Evolutionary conservation across 2,113 vertebrate species (phyloP).

Genomic region (Clarias macrocephalus): DNA sequence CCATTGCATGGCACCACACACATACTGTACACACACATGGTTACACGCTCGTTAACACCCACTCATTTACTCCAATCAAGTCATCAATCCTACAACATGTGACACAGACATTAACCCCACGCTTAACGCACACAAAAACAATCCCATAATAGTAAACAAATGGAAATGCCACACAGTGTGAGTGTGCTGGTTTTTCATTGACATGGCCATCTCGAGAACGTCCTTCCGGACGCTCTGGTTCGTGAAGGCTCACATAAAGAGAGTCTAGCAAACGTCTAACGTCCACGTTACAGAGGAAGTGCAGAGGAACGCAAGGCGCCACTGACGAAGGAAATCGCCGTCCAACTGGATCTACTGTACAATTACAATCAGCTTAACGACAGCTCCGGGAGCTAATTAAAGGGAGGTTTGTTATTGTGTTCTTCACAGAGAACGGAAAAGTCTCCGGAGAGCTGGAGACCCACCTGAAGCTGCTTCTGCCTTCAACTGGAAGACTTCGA

Average conservation of each 20-base stretch:
- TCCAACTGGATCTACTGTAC: conserved; percentile 63
- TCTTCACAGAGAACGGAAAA: conserved; percentile 56
- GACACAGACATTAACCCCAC: not conserved
- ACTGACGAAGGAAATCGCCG: conserved; percentile 54
- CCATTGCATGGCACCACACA: not conserved
- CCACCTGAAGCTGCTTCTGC: not conserved
- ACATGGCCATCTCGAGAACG: not conserved
- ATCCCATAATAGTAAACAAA: not conserved
- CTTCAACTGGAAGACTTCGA: not conserved
- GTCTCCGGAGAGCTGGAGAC: conserved; percentile 29
- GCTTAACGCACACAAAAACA: not conserved
- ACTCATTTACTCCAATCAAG: not conserved
- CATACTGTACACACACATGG: not conserved
- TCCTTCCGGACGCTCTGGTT: not conserved
- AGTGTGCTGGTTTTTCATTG: not conserved
- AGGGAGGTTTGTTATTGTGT: conserved; percentile 62
- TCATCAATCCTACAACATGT: not conserved
- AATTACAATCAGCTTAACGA: conserved; percentile 70
- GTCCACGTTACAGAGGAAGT: not conserved
- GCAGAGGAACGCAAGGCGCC: conserved; percentile 20
- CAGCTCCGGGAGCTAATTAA: conserved; percentile 57
- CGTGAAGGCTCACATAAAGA: not conserved
- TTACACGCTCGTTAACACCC: not conserved
- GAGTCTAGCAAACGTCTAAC: not conserved
- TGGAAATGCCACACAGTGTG: not conserved